These are phyloP conservation scores for Nothoprocta pentlandii DNA, from an alignment of 2,113 vertebrate species.

Conservation along the genomic window DNA sequence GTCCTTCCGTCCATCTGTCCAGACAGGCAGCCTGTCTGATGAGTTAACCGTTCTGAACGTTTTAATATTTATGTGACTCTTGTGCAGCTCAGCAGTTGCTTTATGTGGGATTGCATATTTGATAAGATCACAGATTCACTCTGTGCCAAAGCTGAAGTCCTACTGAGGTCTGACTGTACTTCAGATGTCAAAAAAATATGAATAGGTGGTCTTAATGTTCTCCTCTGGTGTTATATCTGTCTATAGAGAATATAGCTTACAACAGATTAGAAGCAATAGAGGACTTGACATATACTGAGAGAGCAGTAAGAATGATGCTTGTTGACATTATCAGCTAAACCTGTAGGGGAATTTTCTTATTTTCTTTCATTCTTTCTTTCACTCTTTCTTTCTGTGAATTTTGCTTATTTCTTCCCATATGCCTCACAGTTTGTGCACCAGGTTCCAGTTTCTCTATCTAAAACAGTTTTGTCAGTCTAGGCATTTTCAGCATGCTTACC, in stretches of 20 bases:
- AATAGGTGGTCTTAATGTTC: conserved; percentile 77
- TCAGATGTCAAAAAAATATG: conserved; percentile 74
- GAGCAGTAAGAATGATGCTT: conserved; percentile 66
- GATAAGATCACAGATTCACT: conserved; percentile 67
- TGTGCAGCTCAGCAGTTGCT: conserved; percentile 34
- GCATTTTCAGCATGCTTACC: conserved; percentile 60
- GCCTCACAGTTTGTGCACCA: conserved; percentile 46
- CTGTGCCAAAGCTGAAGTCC: conserved; percentile 58
- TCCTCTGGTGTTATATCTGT: conserved; percentile 74
- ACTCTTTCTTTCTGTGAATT: conserved; percentile 62
- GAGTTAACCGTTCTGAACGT: conserved; percentile 46
- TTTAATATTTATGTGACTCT: conserved; percentile 65
- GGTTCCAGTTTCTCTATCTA: conserved; percentile 59
- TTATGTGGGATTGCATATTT: conserved; percentile 61
- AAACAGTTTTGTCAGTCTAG: conserved; percentile 69
- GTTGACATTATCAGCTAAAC: conserved; percentile 78
- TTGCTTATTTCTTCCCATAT: conserved; percentile 68
- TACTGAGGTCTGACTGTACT: conserved; percentile 73
- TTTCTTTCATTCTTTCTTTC: conserved; percentile 53
- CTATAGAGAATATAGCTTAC: conserved; percentile 77
- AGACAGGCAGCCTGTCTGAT: conserved; percentile 48
- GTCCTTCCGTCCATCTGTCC: conserved; percentile 68
- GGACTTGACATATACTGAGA: conserved; percentile 67
- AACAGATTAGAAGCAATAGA: conserved; percentile 79
- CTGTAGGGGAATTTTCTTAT: conserved; percentile 74